phyloP scores from a whole-genome alignment of 2,888 invertebrate species.

The Drosophila paranaensis region DNA sequence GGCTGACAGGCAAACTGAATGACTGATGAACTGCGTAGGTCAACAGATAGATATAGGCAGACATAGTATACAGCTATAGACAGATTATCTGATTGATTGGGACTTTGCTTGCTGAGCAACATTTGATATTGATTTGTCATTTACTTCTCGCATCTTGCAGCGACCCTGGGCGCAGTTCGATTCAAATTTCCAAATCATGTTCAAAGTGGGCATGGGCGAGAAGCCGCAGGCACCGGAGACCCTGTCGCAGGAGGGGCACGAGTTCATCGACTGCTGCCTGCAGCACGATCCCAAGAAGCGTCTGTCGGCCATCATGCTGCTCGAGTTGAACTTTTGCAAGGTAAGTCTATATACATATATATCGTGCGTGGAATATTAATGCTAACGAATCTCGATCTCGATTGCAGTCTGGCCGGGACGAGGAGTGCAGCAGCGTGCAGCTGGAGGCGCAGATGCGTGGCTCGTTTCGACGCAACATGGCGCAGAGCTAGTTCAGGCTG shows the following conservation, averaged over 20 bases:
- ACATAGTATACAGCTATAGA: no score
- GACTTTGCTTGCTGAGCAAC: no score
- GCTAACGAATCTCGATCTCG: not conserved
- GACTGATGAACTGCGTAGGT: not conserved
- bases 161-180: conserved; percentile 97
- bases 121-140: not conserved
- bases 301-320: conserved; percentile 89
- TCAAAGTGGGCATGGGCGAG: conserved; percentile 97
- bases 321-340: conserved; percentile 91
- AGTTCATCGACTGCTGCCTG: conserved; percentile 92
- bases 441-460: conserved; percentile 78
- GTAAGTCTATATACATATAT: conserved; percentile 70
- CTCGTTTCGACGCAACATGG: conserved; percentile 80
- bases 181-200: conserved; percentile 98
- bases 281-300: conserved; percentile 92
- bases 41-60: no score
- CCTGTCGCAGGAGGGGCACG: conserved; percentile 92
- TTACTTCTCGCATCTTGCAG: conserved; percentile 83
- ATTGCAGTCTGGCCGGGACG: conserved; percentile 81
- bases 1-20: not conserved
- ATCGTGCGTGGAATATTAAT: not conserved
- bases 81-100: no score
- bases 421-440: conserved; percentile 77
- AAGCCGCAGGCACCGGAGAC: conserved; percentile 90
- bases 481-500: conserved; percentile 42